Conservation (phyloP, 1,140 invertebrate genomes). For the Formica exsecta region DNA sequence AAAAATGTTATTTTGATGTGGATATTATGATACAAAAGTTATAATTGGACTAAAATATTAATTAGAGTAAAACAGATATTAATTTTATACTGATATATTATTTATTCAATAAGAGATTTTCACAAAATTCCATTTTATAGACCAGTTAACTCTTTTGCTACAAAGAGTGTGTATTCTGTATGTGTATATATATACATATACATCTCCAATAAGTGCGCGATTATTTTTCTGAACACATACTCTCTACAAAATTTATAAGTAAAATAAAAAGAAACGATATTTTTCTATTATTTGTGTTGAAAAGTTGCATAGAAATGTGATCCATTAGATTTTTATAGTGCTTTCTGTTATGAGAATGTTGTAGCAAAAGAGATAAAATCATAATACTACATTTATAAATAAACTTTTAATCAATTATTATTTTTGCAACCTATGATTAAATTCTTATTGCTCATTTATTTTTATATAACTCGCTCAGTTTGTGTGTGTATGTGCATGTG, state of each 20-base stretch:
- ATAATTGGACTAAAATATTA: conserved; percentile 26
- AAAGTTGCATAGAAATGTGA: too few relatives aligned
- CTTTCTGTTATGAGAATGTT: not conserved
- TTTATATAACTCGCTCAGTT: not conserved
- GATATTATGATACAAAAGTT: conserved; percentile 36
- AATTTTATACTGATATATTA: not conserved
- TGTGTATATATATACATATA: too few relatives aligned
- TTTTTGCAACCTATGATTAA: conserved; percentile 50
- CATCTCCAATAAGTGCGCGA: not conserved
- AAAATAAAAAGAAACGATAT: not conserved
- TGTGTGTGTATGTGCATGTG: not conserved
- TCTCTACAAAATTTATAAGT: not conserved
- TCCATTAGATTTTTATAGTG: not conserved
- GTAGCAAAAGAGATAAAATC: conserved; percentile 48
- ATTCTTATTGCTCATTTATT: conserved; percentile 12
- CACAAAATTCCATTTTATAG: conserved; percentile 45
- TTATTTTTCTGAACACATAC: not conserved
- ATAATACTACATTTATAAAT: conserved; percentile 69
- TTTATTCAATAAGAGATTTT: conserved; percentile 35
- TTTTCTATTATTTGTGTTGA: not conserved
- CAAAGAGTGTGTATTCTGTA: not conserved
- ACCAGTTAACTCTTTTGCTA: conserved; percentile 18
- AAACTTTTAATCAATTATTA: conserved; percentile 67
- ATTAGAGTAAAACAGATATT: not conserved
- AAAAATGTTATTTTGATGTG: conserved; percentile 67